Evolutionary conservation across 1,140 invertebrate genomes (phyloP).

Genomic region (Drosophila dunni): DNA sequence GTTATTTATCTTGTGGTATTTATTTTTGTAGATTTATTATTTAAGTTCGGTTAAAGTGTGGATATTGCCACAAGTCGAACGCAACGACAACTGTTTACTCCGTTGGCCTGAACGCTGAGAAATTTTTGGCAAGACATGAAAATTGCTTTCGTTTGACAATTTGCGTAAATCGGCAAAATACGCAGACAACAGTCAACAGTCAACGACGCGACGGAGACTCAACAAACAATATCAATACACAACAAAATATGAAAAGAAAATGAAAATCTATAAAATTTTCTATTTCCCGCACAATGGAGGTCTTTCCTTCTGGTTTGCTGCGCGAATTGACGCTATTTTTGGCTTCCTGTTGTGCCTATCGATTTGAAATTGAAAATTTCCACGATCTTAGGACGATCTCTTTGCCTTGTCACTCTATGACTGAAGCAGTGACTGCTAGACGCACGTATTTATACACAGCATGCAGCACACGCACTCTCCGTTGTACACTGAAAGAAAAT

Average conservation of each 20-base stretch:
- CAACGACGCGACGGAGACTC: not conserved
- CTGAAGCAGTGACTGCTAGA: conserved; percentile 38
- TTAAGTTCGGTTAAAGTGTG: conserved; percentile 50
- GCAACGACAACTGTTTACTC: conserved; percentile 61
- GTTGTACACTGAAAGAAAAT: conserved; percentile 18
- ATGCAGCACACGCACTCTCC: conserved; percentile 42
- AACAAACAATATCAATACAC: conserved; percentile 10
- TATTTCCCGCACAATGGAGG: conserved; percentile 38
- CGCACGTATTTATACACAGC: conserved; percentile 48
- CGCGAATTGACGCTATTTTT: conserved; percentile 60
- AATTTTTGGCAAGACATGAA: conserved; percentile 79
- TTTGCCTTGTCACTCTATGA: conserved; percentile 52
- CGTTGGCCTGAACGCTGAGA: conserved; percentile 48
- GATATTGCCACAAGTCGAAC: conserved; percentile 59
- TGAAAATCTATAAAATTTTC: conserved; percentile 41
- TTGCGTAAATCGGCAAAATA: conserved; percentile 49
- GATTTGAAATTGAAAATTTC: not conserved
- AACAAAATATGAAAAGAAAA: conserved; percentile 18
- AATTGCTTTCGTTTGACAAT: conserved; percentile 63
- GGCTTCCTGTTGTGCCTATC: conserved; percentile 11
- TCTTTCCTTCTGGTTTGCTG: not conserved
- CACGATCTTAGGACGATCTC: conserved; percentile 41
- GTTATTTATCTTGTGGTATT: conserved; percentile 20
- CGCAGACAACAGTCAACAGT: conserved; percentile 25
- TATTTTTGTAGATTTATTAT: conserved; percentile 26